Evolutionary conservation across 2,888 invertebrate species (phyloP), one percentile per base, ranked within the genome.

Genomic region (Entomobrya multifasciata): DNA sequence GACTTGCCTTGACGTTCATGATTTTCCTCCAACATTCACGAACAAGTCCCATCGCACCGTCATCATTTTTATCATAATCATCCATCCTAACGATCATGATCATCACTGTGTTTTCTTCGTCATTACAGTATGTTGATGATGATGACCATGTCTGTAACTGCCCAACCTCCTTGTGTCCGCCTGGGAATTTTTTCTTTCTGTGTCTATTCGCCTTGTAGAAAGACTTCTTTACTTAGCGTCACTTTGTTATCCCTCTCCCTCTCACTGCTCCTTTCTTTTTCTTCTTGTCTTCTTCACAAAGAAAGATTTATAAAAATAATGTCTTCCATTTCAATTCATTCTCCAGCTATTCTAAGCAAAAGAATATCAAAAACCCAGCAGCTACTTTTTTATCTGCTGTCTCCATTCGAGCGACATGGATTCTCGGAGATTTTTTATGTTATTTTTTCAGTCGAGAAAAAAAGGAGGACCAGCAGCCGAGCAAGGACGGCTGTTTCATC

Each of bases 101-200:
- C 49, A 17, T 6, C n/a, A 13, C 57, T 17, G 57, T 11, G 22
- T 17, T 11, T 22, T 25, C 60, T 25, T 60, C 60, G 60, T 62
- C 60, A n/a, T 62, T n/a, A 62, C 30, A 62, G n/a, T n/a, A n/a
- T n/a, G n/a, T n/a, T n/a, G n/a, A n/a, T n/a, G n/a, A n/a, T n/a
- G n/a, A 62, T 62, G 60, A 30, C 30, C n/a, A 62, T 30, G 60
- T 17, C 30, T 15, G 8, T 62, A n/a, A n/a, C n/a, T n/a, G n/a
- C n/a, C n/a, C n/a, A n/a, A n/a, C 60, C 52, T n/a, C n/a, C n/a
- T n/a, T n/a, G n/a, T n/a, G n/a, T 36, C 55, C 30, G 20, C 80
- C 67, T 70, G 67, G 80, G 80, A 70, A 80, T 80, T 52, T 79
- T n/a, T 79, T n/a, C 65, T n/a, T n/a, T n/a, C n/a, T n/a, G n/a